Conservation (phyloP, 1,140 invertebrate species). For the Drosophila persimilis region DNA sequence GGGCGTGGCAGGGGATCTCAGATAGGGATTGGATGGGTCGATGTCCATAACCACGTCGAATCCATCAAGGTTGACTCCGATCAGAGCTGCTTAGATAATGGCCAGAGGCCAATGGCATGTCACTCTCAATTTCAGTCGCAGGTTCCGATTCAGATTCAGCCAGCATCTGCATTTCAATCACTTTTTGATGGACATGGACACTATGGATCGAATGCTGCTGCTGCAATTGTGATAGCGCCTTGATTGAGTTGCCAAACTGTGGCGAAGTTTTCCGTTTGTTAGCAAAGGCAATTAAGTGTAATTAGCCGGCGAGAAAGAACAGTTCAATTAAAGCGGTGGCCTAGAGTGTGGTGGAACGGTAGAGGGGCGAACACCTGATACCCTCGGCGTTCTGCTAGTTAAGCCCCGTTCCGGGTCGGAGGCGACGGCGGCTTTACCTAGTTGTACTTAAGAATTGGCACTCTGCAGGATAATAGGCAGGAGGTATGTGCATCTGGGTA, state of each 20-base stretch:
- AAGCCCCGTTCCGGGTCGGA: too few species aligned
- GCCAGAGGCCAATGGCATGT: constrained; percentile 2
- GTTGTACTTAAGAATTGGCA: too few species aligned
- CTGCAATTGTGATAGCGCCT: constrained; percentile 1
- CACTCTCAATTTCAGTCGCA: constrained; percentile 1
- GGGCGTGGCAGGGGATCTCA: too few species aligned
- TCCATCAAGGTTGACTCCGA: too few species aligned
- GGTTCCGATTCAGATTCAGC: constrained; percentile 3
- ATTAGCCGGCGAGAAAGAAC: constrained; percentile 48
- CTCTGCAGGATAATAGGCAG: constrained; percentile 5
- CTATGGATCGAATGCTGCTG: background rate
- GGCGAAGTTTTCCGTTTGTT: constrained; percentile 43
- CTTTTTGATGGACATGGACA: constrained; percentile 43
- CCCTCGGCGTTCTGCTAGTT: background rate
- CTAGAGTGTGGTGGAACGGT: background rate
- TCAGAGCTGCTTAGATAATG: too few species aligned
- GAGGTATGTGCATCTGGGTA: constrained; percentile 13
- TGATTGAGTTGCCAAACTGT: constrained; percentile 55
- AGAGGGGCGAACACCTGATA: constrained; percentile 9
- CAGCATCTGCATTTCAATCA: constrained; percentile 33
- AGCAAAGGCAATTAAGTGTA: constrained; percentile 68
- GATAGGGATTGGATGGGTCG: too few species aligned
- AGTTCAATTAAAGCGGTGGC: constrained; percentile 60
- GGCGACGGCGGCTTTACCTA: too few species aligned
- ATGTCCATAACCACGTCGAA: too few species aligned